A percentile compares a stretch with the other conserved stretches of the same genome.
Evolutionary conservation across 2,888 invertebrate species (phyloP).

Genomic region (Amiota mariae): DNA sequence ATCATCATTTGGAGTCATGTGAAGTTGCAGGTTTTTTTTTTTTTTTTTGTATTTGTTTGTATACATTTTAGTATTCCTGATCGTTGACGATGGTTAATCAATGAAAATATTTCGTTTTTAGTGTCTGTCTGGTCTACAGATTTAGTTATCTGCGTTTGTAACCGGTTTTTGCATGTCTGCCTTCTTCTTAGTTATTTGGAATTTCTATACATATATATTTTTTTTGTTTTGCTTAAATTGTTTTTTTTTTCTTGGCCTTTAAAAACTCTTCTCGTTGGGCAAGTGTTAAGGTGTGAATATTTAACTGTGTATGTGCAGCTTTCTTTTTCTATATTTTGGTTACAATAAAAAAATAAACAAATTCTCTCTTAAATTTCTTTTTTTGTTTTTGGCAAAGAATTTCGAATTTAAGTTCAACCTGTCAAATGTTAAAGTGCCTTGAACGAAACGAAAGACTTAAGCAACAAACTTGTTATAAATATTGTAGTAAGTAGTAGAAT

Average conservation of each 20-base stretch:
- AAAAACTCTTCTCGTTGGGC: slow-evolving; percentile 27
- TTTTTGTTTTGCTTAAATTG: slow-evolving; percentile 16
- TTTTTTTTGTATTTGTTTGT: too few species aligned
- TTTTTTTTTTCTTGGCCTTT: slow-evolving; percentile 14
- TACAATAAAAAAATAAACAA: neutral
- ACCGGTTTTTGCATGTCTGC: slow-evolving; percentile 37
- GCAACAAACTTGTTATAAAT: slow-evolving; percentile 55
- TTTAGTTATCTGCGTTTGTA: slow-evolving; percentile 18
- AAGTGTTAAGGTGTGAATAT: neutral
- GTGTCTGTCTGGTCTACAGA: neutral
- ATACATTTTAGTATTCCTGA: neutral
- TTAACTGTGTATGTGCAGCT: slow-evolving; percentile 38
- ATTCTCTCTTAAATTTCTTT: neutral
- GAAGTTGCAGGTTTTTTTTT: neutral
- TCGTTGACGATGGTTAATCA: slow-evolving; percentile 50
- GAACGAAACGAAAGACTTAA: slow-evolving; percentile 57
- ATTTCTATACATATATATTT: slow-evolving; percentile 29
- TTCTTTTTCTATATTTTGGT: slow-evolving; percentile 42
- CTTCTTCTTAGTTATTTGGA: slow-evolving; percentile 24
- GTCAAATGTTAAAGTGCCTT: slow-evolving; percentile 6
- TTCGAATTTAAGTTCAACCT: slow-evolving; percentile 1
- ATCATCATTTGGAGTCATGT: neutral
- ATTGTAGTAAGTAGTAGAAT: slow-evolving; percentile 36
- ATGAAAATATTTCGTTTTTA: slow-evolving; percentile 53
- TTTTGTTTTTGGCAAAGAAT: slow-evolving; percentile 1